Base-by-base conservation (phyloP, 2,113 vertebrate species). In the Lasiurus cinereus region DNA sequence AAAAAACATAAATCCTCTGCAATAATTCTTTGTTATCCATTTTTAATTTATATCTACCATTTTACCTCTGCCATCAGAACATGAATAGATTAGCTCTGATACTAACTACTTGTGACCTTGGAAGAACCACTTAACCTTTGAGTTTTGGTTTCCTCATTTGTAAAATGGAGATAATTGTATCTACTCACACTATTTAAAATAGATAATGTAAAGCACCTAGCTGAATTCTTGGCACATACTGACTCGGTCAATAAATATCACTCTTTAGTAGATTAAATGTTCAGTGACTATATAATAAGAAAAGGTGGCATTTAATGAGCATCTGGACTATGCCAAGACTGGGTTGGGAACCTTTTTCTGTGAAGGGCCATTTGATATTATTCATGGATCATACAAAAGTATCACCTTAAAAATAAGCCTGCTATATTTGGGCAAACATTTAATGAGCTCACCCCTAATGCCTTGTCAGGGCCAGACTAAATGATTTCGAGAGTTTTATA, bases 121-220 rank as follows among this genome's bases (percentile, higher is more conserved):
- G 36, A 92, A 92, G 50, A 88, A 39, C 90, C 10, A 54, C 21
- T 83, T 90, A 89, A 96, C 36, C 56, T 88, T 91, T 84, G 48
- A 93, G 69, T 78, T 18, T 85, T 93, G 18, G 8, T 83, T 79
- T 77, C 18, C 52, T 93, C 11, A 72, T 80, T 10, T 93, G 24
- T 76, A 80, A 88, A 70, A 43, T 90, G 33, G 19, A 52, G 27
- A 69, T 86, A 39, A 39, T 79, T 33, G 7, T 94, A 52, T 50
- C 48, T 82, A 69, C 27, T 92, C 5, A 24, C 33, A 91, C 0
- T 66, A 48, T 83, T 89, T 91, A 91, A 92, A 83, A 67, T 80
- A 29, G 13, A 29, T 50, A 27, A 66, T 39, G 14, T 90, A 88
- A 93, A 85, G 66, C 59, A 62, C 6, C 21, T 72, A 22, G 27